Percentiles rank a stretch among this genome's conserved stretches.
These are phyloP conservation scores for Zapornia atra DNA, from an alignment of 2,113 vertebrate species.

Conservation along the genomic window DNA sequence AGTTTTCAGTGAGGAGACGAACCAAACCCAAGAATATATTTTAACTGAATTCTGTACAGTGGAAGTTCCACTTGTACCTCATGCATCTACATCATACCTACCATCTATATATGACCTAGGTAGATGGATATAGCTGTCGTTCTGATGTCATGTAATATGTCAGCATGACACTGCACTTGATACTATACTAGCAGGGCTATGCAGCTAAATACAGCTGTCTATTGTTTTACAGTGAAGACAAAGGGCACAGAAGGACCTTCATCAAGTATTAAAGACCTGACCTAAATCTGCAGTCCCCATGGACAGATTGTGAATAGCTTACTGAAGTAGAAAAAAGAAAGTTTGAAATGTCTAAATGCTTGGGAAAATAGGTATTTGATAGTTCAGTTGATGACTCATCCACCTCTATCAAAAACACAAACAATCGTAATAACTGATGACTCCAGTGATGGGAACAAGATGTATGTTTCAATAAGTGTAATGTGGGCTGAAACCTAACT, in stretches of 20 bases:
- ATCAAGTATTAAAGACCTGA: background rate
- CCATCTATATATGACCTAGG: background rate
- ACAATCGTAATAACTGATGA: background rate
- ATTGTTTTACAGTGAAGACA: background rate
- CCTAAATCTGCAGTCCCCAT: background rate
- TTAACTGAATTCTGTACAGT: background rate
- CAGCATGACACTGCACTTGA: background rate
- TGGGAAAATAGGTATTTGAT: background rate
- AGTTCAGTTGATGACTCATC: background rate
- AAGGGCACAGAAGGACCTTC: background rate
- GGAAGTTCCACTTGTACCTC: background rate
- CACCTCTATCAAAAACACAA: background rate
- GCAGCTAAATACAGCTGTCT: background rate
- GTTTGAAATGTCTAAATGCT: background rate
- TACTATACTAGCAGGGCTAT: background rate
- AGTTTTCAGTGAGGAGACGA: background rate
- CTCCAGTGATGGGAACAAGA: background rate
- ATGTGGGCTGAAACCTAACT: background rate
- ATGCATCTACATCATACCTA: background rate
- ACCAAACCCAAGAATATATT: background rate
- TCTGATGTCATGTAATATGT: background rate
- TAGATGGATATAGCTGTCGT: background rate
- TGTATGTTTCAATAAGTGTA: background rate
- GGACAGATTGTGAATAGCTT: background rate
- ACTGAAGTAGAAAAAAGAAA: background rate